phyloP scores from a whole-genome alignment of 2,797 vertebrate genomes.

The Coluber constrictor region DNA sequence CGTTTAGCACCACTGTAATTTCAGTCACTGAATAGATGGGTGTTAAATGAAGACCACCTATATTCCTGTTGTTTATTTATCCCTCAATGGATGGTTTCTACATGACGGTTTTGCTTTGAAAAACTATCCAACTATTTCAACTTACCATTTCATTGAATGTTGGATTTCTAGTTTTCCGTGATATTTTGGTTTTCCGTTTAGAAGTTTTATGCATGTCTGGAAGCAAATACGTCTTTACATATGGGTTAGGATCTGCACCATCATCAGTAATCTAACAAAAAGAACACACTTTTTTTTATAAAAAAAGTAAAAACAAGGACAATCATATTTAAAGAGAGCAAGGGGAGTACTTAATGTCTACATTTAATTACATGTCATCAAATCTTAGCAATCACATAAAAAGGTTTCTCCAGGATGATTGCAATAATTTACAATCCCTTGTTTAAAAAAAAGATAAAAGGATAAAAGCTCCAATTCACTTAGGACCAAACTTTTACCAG shows the following conservation, averaged over 20 bases:
- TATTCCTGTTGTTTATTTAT: not conserved
- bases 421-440: not conserved
- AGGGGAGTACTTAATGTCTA: not conserved
- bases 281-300: constrained; percentile 21
- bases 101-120: not conserved
- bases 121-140: constrained; percentile 8
- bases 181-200: constrained; percentile 96
- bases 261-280: constrained; percentile 88
- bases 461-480: not conserved
- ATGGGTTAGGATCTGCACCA: constrained; percentile 93
- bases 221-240: constrained; percentile 97
- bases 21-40: not conserved
- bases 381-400: not conserved
- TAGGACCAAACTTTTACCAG: not conserved
- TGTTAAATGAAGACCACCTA: not conserved
- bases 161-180: constrained; percentile 94
- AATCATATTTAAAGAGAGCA: not conserved
- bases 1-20: not conserved
- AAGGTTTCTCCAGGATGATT: not conserved
- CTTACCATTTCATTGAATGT: constrained; percentile 99
- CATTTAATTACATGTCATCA: not conserved
- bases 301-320: not conserved
- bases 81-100: not conserved
- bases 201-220: constrained; percentile 94
- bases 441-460: not conserved